Conservation (phyloP, 2,797 vertebrate genomes). For the Pangasius krempfi region DNA sequence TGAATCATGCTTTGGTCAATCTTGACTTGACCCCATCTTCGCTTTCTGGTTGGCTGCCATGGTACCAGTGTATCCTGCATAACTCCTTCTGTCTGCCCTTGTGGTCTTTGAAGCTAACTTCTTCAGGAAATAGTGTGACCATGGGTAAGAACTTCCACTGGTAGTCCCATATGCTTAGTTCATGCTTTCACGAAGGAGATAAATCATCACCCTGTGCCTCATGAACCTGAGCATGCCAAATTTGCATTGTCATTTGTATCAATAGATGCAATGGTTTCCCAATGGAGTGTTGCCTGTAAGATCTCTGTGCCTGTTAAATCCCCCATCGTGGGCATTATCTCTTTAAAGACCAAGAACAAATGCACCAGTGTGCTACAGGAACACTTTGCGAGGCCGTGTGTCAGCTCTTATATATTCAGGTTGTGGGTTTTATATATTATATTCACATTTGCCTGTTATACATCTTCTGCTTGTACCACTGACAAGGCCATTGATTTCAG, state of each 20-base stretch:
- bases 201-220: not conserved
- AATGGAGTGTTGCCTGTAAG: not conserved
- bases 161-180: not conserved
- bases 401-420: constrained; percentile 11
- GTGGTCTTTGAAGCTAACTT: not conserved
- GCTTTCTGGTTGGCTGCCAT: not conserved
- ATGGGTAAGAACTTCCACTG: not conserved
- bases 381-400: not conserved
- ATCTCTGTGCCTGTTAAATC: not conserved
- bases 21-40: not conserved
- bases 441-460: constrained; percentile 4
- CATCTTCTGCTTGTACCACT: constrained; percentile 1
- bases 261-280: not conserved
- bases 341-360: not conserved
- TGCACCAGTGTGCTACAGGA: not conserved
- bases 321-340: not conserved
- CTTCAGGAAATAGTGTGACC: not conserved
- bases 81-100: not conserved
- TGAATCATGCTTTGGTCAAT: not conserved
- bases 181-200: not conserved
- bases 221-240: not conserved
- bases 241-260: not conserved
- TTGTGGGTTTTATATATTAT: not conserved
- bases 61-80: no score
- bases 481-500: constrained; percentile 3